Conservation (phyloP, 2,113 vertebrate species). For the Aldabrachelys gigantea region DNA sequence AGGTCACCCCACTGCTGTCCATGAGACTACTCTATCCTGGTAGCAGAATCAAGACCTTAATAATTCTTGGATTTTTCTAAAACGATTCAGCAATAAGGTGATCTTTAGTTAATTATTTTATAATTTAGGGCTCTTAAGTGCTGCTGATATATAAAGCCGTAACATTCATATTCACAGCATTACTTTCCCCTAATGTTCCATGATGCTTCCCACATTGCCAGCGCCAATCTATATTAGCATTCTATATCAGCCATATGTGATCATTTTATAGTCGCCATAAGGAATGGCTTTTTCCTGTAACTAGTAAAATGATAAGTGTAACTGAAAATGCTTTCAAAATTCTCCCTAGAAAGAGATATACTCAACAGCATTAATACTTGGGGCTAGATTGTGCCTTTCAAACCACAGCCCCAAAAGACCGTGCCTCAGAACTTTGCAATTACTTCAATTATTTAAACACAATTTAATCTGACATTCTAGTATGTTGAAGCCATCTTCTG, state of each 20-base stretch:
- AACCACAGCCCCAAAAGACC: background rate
- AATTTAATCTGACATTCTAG: background rate
- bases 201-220: background rate
- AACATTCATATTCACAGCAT: background rate
- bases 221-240: background rate
- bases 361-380: background rate
- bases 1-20: background rate
- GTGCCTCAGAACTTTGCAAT: background rate
- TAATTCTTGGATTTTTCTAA: background rate
- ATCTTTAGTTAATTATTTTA: background rate
- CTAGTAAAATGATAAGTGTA: background rate
- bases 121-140: background rate
- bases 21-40: background rate
- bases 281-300: background rate
- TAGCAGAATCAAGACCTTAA: background rate
- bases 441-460: background rate
- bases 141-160: background rate
- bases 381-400: background rate
- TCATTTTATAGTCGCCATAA: background rate
- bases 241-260: background rate
- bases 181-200: background rate
- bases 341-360: background rate
- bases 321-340: background rate
- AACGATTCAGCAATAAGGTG: background rate
- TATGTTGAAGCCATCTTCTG: background rate